Evolutionary conservation across 2,113 vertebrate genomes (phyloP), one percentile per base, ranked within the genome.

Genomic region (Recurvirostra avosetta): DNA sequence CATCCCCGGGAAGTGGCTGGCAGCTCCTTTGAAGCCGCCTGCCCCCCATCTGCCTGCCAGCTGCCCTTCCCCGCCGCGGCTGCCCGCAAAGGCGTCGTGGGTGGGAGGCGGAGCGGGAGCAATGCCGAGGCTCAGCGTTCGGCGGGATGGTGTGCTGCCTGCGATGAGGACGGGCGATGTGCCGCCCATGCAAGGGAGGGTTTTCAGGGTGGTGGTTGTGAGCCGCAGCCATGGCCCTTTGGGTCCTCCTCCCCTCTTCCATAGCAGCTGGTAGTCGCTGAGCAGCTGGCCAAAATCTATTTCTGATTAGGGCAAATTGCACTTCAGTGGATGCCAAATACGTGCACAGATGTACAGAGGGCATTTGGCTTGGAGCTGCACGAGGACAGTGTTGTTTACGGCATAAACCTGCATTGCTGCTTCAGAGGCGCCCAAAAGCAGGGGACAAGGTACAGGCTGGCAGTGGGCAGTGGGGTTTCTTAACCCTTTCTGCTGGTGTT

Each of bases 81-180:
- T 90, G 70, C 78, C 68, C 38, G 4, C 80, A 80, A 11, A 66
- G 52, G 30, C 38, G 0, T 12, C 0, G 2, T 66, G 87, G 84
- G 80, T 0, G 2, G 78, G 66, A 75, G 52, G 36, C 0, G 1
- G 66, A 71, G 47, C 0, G 2, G 81, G 70, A 74, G 27, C 0
- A 0, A 19, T 11, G 67, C 45, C 3, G 72, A 47, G 14, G 72
- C 40, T 56, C 30, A 3, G 29, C 1, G 1, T 41, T 49, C 1
- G 2, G 15, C 0, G 5, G 86, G 40, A 27, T 5, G 15, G 27
- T 12, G 67, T n/a, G 58, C 58, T 86, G 76, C 32, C 76, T 1
- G 0, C 2, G 1, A 61, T 0, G 0, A 63, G 55, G 36, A 55
- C 0, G 0, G 40, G 22, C 0, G 0, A 11, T 2, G 5, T 30